Base-by-base conservation (phyloP, 2,888 invertebrate genomes). In the Pollenia griseotomentosa region DNA sequence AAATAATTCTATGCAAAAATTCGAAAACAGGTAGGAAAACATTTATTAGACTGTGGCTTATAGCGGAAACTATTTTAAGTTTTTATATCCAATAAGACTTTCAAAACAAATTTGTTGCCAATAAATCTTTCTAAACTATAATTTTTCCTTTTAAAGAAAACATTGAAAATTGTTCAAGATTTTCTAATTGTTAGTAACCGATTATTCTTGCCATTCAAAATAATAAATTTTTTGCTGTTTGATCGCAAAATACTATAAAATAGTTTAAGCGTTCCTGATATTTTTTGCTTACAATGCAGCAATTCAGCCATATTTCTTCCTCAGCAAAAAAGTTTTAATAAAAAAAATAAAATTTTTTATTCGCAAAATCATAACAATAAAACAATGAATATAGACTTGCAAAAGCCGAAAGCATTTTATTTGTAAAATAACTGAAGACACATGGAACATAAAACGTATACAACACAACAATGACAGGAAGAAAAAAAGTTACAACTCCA, bases 371-470 rank as follows among this genome's bases (percentile, higher is more conserved):
- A 23, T 40, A 55, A 70, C 14, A 61, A 71, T 70, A 78, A 77
- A 70, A 65, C 77, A 70, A 70, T 71, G 70, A 48, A 75, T 59
- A 59, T 51, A 59, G 23, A 65, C 46, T 44, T 48, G 19, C 61
- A 63, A 46, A 33, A 83, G 33, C 46, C 48, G 14, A 78, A 83
- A 51, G n/a, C 40, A 71, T 83, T 78, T 59, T 83, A 51, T 83
- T 66, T 73, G 9, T n/a, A 14, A 78, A 73, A 78, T 53, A 83
- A 66, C 57, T 73, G 11, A 57, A 77, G 53, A 51, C 42, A 44
- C 55, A 70, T 66, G 40, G 74, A 59, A 51, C 16, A 71, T 51
- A 14, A 46, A 42, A 42, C 40, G 33, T 40, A 59, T 1, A 70
- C 12, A 53, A 51, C 2, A 73, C 16, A 16, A 12, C 7, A 61